A percentile compares a stretch with the other conserved stretches of the same genome.
Conservation (phyloP, 2,113 vertebrate species). For the Bungarus multicinctus region DNA sequence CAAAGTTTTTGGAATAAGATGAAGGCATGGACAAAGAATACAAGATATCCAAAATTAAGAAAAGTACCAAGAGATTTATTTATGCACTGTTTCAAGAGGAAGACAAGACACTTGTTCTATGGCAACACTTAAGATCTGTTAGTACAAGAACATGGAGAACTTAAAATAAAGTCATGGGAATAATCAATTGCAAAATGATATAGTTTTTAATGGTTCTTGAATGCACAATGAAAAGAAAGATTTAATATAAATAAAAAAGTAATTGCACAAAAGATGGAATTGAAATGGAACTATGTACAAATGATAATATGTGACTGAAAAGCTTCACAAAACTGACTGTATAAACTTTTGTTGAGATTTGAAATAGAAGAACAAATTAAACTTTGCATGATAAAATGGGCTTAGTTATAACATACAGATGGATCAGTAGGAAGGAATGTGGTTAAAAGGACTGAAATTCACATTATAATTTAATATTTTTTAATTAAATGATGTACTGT, state of each 20-base stretch:
- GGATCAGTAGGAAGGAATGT: neutral
- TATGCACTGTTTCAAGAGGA: neutral
- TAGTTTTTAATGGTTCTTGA: neutral
- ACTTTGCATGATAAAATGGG: neutral
- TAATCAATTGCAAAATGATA: neutral
- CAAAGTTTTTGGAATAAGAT: neutral
- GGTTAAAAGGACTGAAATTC: neutral
- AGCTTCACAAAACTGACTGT: neutral
- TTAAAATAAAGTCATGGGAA: neutral
- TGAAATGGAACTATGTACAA: neutral
- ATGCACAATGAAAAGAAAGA: neutral
- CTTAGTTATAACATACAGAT: neutral
- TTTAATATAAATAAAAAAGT: neutral
- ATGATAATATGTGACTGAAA: neutral
- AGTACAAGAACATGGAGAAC: neutral
- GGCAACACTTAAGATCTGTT: neutral
- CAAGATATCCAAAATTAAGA: neutral
- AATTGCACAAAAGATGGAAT: neutral
- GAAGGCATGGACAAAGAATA: neutral
- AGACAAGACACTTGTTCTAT: neutral
- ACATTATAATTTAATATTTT: neutral
- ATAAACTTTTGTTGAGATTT: neutral
- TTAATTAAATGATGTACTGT: neutral
- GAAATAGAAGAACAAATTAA: neutral
- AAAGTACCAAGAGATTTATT: neutral